Conservation (phyloP, 2,113 vertebrate species). For the Heterotilapia buettikoferi region DNA sequence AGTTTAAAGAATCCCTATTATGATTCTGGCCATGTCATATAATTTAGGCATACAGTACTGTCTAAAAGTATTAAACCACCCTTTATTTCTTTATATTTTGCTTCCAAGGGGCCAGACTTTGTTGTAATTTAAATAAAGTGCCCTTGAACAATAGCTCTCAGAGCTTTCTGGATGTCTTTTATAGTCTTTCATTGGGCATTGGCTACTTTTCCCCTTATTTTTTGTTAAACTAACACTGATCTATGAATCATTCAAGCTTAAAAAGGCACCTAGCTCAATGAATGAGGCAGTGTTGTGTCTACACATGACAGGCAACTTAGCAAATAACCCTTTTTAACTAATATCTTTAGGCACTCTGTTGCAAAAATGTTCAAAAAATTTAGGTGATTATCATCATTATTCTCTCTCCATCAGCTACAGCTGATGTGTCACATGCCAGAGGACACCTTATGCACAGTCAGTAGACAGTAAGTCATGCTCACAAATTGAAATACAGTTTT, state of each 20-base stretch:
- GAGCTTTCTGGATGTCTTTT: neutral
- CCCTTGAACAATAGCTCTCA: accelerated
- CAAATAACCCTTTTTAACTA: neutral
- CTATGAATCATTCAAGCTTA: neutral
- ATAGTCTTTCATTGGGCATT: neutral
- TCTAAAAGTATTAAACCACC: neutral
- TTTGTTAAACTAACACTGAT: neutral
- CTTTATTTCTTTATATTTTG: neutral
- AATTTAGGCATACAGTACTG: neutral
- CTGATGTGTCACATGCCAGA: neutral
- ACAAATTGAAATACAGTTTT: neutral
- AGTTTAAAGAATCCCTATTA: neutral
- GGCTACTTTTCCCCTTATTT: neutral
- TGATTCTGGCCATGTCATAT: neutral
- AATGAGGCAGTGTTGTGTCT: neutral
- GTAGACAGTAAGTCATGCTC: neutral
- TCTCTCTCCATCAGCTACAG: neutral
- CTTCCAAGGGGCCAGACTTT: neutral
- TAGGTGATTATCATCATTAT: neutral
- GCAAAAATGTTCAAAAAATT: neutral
- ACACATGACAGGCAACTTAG: neutral
- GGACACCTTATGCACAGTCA: neutral
- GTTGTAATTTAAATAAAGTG: neutral
- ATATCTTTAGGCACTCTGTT: neutral
- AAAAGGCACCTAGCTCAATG: neutral